Base-by-base conservation (phyloP, 2,888 invertebrate species). In the Epiperipatus broadwayi region DNA sequence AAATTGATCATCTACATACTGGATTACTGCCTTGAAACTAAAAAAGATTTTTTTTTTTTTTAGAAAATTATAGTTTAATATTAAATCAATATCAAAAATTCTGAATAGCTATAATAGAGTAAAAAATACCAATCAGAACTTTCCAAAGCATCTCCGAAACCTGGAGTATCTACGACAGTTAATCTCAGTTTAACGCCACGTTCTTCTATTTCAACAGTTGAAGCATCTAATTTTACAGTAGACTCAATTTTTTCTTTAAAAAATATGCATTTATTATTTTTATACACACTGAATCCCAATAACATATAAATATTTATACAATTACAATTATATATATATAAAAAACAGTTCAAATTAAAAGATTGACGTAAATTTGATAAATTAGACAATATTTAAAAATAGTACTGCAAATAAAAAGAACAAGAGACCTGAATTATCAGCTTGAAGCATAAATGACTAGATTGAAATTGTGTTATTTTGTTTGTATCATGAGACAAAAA, bases 1-100 rank as follows among this genome's bases (percentile, higher is more conserved):
- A 63, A 89, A 95, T 59, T 93, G 93, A 54, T 91, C 87, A 57
- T 95, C 91, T 49, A 95, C 89, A 60, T 93, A 95, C 57, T 84
- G 77, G 47, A 93, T 80, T 49, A 95, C 89, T 42, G 87, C 78
- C 61, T 77, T 74, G 61, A 91, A 91, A 56, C 85, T 84, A 54
- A 18, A 52, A 50, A 36, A 36, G 37, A 28, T 4, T 12, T 21
- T 10, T 7, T 8, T 10, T 10, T 7, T 20, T 10, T 21, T 21
- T 10, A 34, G 14, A 22, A 20, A 21, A 8, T 22, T 22, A 8
- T 21, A 10, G 10, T 34, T 34, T 10, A 8, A 7, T 22, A 34
- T 22, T 34, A 10, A 10, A 19, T 7, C 18, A 10, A 34, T 8
- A 10, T 21, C 8, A n/a, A n/a, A n/a, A n/a, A 8, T 8, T 25